phyloP scores from a whole-genome alignment of 1,140 invertebrate species.

The Diorhabda sublineata region DNA sequence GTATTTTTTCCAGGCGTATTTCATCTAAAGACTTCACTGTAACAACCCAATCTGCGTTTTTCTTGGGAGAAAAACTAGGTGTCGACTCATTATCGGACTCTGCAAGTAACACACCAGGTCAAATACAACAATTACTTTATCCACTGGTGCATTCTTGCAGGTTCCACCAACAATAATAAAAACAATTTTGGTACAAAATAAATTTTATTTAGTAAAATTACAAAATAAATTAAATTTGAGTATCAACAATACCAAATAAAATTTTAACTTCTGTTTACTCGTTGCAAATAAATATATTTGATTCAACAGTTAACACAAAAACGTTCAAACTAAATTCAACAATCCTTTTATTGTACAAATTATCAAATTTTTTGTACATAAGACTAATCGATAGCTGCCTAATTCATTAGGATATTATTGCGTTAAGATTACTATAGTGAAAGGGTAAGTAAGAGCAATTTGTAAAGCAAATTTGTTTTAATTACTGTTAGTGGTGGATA shows the following conservation, averaged over 20 bases:
- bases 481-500: no score
- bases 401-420: no score
- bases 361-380: conserved; percentile 26
- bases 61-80: conserved; percentile 56
- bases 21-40: conserved; percentile 63
- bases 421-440: no score
- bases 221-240: conserved; percentile 14
- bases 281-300: conserved; percentile 13
- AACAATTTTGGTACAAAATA: conserved; percentile 22
- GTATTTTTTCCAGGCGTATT: conserved; percentile 62
- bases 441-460: no score
- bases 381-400: conserved; percentile 23
- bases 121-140: conserved; percentile 4
- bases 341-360: conserved; percentile 3
- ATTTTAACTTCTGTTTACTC: conserved; percentile 7
- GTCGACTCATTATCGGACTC: conserved; percentile 67
- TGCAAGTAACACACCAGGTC: conserved; percentile 60
- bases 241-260: conserved; percentile 10
- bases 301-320: conserved; percentile 10
- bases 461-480: no score
- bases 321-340: conserved; percentile 20
- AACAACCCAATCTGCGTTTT: conserved; percentile 45
- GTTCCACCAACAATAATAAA: conserved; percentile 19
- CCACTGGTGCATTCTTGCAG: conserved; percentile 41
- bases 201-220: conserved; percentile 25